These are phyloP conservation scores for Gastracanthus pulcherrimus DNA, from an alignment of 2,888 invertebrate genomes.

Conservation along the genomic window DNA sequence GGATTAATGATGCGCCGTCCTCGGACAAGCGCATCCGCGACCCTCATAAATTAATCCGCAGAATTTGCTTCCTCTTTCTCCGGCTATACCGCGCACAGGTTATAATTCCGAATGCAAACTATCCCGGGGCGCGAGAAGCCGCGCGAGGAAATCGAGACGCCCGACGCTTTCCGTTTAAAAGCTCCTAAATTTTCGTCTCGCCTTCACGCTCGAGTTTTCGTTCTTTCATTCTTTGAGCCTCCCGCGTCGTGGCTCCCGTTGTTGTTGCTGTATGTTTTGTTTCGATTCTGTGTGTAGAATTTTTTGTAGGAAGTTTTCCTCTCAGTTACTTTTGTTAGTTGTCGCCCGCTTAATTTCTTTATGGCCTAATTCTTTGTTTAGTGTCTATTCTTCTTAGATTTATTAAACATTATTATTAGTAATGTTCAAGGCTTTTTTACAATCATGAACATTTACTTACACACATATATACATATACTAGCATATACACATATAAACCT, in stretches of 20 bases:
- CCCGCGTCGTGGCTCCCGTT: not conserved
- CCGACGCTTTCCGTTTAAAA: slow-evolving; percentile 48
- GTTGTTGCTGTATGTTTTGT: not conserved
- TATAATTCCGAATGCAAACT: slow-evolving; percentile 50
- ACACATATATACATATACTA: too few species aligned
- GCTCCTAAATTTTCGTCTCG: slow-evolving; percentile 45
- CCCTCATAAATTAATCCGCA: slow-evolving; percentile 57
- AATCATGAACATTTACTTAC: too few species aligned
- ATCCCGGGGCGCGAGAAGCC: not conserved
- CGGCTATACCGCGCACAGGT: not conserved
- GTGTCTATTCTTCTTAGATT: too few species aligned
- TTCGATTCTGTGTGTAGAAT: not conserved
- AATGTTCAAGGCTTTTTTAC: too few species aligned
- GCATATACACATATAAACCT: too few species aligned
- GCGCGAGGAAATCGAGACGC: slow-evolving; percentile 43
- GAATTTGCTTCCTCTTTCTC: slow-evolving; percentile 41
- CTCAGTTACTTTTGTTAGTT: not conserved
- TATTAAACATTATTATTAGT: too few species aligned
- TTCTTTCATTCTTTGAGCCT: not conserved
- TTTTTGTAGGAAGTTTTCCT: not conserved
- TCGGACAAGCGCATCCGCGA: slow-evolving; percentile 17
- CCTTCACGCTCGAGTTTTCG: not conserved
- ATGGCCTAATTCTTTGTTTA: too few species aligned
- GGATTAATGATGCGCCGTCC: slow-evolving; percentile 48
- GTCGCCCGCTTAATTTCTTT: too few species aligned